Conservation (phyloP, 2,888 invertebrate species). For the Ptilodon capucinus region DNA sequence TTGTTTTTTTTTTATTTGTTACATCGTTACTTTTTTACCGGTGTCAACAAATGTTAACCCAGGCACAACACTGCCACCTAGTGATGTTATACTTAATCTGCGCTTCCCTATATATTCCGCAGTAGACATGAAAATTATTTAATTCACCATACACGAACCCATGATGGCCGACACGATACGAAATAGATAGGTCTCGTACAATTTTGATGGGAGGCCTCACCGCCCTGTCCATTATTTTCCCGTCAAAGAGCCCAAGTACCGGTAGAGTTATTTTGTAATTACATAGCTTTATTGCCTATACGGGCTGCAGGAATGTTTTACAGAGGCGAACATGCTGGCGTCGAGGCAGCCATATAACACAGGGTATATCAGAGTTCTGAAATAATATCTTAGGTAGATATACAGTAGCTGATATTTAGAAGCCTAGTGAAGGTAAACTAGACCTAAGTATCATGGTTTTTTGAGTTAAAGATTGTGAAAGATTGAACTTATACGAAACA, state of each 20-base stretch:
- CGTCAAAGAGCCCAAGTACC: conserved; percentile 72
- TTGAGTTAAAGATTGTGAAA: no score
- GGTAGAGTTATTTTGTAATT: conserved; percentile 79
- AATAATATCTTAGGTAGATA: no score
- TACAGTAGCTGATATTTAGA: no score
- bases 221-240: conserved; percentile 71
- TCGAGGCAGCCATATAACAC: no score
- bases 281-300: conserved; percentile 72
- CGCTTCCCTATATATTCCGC: conserved; percentile 17
- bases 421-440: no score
- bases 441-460: no score
- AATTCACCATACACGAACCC: conserved; percentile 29
- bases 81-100: conserved; percentile 20
- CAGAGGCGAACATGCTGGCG: conserved; percentile 44
- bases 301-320: conserved; percentile 67
- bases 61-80: background rate
- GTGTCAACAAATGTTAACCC: background rate
- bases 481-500: no score
- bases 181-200: conserved; percentile 63
- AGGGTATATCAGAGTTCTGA: no score
- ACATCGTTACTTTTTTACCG: no score
- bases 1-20: no score
- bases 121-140: conserved; percentile 53
- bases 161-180: conserved; percentile 54
- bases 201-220: conserved; percentile 61